Evolutionary conservation across 2,113 vertebrate species (phyloP), one percentile per base, ranked within the genome.

Genomic region (Rhegmatorhina hoffmannsi): DNA sequence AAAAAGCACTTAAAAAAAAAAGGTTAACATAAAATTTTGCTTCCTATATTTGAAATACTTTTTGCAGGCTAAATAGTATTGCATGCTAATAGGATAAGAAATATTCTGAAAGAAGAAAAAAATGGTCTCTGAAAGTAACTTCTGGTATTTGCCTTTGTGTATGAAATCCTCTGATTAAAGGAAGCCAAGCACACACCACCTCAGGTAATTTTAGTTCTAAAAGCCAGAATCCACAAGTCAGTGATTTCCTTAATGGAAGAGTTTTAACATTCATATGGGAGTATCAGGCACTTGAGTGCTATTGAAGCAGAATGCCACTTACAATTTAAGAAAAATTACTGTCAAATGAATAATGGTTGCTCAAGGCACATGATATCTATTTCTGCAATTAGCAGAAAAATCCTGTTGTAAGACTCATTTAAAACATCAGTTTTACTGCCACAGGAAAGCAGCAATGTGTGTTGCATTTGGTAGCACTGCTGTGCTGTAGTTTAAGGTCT

Each of bases 321-420:
- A 74, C 26, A 78, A 75, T 96, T 95, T 79, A 97, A 94, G 63
- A 96, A 96, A 97, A 95, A 95, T 86, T 88, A 64, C 85, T 89
- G 93, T 94, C 87, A 83, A 96, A 95, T 92, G 86, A 97, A 96
- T 96, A 96, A 94, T 95, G 82, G 49, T 70, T 95, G 79, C 53
- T 95, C 75, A 92, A 95, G 92, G 91, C 92, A 64, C 81, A 95
- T 47, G 31, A 67, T 97, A 96, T 96, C 94, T 97, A 95, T 96
- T 97, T 96, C 84, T 94, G 81, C 96, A 97, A 97, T 98, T 96
- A 97, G 69, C 7, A 83, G 86, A 96, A 84, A 97, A 88, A 76
- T 80, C n/a, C 50, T 85, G 33, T 93, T 94, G 85, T 91, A 97
- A 89, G 55, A 96, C 91, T 97, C 64, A 90, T 94, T 97, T 97